Base-by-base conservation (phyloP, 53 echinoderm and acorn worm species). In the Echinarachnius parma region DNA sequence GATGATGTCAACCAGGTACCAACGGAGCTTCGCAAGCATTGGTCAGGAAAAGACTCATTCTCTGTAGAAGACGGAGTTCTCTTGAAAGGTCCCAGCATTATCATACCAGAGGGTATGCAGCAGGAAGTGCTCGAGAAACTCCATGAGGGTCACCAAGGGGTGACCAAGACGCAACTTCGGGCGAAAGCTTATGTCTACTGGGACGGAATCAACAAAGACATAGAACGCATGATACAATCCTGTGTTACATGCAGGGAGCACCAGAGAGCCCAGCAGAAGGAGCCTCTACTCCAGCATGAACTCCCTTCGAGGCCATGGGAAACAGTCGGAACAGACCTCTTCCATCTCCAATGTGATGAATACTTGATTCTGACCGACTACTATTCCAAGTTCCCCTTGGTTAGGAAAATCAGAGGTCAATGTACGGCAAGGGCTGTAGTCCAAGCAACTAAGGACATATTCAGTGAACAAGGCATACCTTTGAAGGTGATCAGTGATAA, bases 301-400 rank as follows among this genome's bases (percentile, higher is more conserved):
- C 37, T 78, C 4, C 71, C 81, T 0, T 46, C 31, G 10, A 28
- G 72, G 19, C 70, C 71, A 1, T 81, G 81, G 81, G 48, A 81
- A 24, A 72, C 61, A 25, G 59, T 80, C 20, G 60, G 69, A 26
- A 69, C 70, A 46, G 79, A 78, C 27, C 39, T 79, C 36, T 72
- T 72, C 54, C 50, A 49, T 18, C 18, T 49, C 18, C 4, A 18
- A 9, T 10, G 50, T 49, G 50, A 49, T 49, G 50, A 49, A 18
- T 49, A 49, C 19, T 18, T 49, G 7, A 49, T 49, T 15, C 13
- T 49, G 50, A 68, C 82, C 3, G 77, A 81, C 76, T 76, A 67
- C 60, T 75, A 80, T 19, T 86, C 68, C 4, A 76, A 81, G 69
- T 81, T 59, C 34, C 47, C 62, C n/a, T 48, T 81, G 31, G 31